phyloP scores from a whole-genome alignment of 2,797 vertebrate genomes.

The Macrochelys suwanniensis region DNA sequence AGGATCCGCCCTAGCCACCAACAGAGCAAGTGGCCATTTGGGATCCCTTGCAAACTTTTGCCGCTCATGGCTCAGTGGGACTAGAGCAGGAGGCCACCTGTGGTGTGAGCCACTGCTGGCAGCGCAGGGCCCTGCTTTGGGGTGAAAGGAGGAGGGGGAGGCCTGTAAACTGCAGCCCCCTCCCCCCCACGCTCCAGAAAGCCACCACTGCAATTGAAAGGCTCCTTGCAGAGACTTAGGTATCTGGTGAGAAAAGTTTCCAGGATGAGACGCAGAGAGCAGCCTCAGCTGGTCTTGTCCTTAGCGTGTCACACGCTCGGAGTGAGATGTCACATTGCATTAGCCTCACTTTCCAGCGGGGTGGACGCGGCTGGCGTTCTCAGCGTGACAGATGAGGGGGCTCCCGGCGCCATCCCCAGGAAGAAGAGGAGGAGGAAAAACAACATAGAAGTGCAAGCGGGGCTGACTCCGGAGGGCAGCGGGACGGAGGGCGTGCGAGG shows the following conservation, averaged over 20 bases:
- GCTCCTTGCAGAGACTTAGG: constrained; percentile 21
- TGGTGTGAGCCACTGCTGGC: neutral
- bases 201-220: neutral
- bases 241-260: constrained; percentile 56
- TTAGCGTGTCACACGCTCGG: constrained; percentile 12
- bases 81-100: neutral
- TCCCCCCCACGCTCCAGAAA: neutral
- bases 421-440: neutral
- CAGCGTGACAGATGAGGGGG: accelerated
- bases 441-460: accelerated
- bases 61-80: neutral
- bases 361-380: neutral
- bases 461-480: accelerated
- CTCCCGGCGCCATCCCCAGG: neutral
- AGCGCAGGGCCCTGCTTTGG: neutral
- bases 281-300: constrained; percentile 61
- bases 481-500: neutral
- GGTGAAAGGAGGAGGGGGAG: neutral
- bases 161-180: neutral
- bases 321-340: constrained; percentile 64
- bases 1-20: accelerated
- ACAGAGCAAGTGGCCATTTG: neutral
- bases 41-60: accelerated
- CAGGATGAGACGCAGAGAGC: constrained; percentile 29
- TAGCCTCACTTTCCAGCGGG: neutral